A percentile compares a stretch with the other conserved stretches of the same genome.
Evolutionary conservation across 1,140 invertebrate genomes (phyloP).

Genomic region (Plutomurus gul): DNA sequence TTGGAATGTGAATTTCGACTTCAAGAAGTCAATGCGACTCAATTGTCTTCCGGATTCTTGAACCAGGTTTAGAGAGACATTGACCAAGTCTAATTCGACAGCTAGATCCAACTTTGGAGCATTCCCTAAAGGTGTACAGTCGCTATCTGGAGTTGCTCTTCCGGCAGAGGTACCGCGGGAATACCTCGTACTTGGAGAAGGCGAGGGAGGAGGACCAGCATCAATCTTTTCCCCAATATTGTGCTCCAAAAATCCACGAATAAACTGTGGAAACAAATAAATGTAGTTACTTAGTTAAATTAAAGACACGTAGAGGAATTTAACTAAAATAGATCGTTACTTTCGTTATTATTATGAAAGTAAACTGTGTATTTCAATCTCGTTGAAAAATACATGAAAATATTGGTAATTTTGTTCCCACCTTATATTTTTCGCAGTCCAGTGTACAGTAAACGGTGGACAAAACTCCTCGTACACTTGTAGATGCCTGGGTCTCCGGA

Average conservation of each 20-base stretch:
- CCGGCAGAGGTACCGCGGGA: not conserved
- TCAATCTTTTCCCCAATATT: slow-evolving; percentile 91
- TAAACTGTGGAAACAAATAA: slow-evolving; percentile 61
- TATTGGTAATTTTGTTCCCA: no score
- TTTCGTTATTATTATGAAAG: no score
- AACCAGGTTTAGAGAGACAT: slow-evolving; percentile 78
- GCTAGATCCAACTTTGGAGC: slow-evolving; percentile 55
- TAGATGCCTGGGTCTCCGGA: slow-evolving; percentile 47
- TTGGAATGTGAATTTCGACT: slow-evolving; percentile 81
- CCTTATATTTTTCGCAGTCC: slow-evolving; percentile 82
- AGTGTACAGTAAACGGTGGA: slow-evolving; percentile 83
- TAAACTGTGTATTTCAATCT: no score
- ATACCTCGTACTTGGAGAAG: not conserved
- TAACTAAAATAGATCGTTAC: no score
- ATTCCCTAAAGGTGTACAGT: not conserved
- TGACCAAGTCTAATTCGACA: slow-evolving; percentile 81
- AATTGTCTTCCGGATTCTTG: slow-evolving; percentile 66
- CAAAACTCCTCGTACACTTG: slow-evolving; percentile 80
- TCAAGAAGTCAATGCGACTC: slow-evolving; percentile 89
- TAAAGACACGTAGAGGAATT: not conserved
- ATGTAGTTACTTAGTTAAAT: not conserved
- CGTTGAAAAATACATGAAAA: no score
- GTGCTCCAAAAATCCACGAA: slow-evolving; percentile 83
- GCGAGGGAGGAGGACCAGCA: slow-evolving; percentile 33
- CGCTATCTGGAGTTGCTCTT: not conserved